Evolutionary conservation across 2,797 vertebrate species (phyloP).

Genomic region (Triplophysa yarkandensis): DNA sequence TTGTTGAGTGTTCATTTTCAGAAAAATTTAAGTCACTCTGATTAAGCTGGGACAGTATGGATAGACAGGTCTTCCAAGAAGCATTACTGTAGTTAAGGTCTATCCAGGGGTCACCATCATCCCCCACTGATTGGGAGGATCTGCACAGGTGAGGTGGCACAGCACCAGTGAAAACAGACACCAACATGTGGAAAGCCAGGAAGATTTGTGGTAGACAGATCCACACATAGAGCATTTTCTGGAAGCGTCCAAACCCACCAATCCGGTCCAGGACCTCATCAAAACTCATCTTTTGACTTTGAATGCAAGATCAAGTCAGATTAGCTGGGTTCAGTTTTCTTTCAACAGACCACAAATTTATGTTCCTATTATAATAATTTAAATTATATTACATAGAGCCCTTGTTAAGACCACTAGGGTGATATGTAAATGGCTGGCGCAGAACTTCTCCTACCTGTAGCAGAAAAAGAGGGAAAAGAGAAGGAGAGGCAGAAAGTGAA

Average conservation of each 20-base stretch:
- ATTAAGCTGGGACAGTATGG: slow-evolving; percentile 54
- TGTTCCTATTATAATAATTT: slow-evolving; percentile 13
- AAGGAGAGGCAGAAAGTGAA: neutral
- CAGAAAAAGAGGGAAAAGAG: neutral
- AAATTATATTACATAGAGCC: neutral
- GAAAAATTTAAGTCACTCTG: slow-evolving; percentile 43
- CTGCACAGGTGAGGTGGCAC: slow-evolving; percentile 70
- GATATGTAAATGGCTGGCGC: slow-evolving; percentile 2
- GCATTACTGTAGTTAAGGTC: slow-evolving; percentile 55
- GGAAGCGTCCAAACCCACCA: slow-evolving; percentile 74
- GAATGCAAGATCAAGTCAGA: slow-evolving; percentile 18
- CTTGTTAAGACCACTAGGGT: neutral
- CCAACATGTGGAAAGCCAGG: slow-evolving; percentile 74
- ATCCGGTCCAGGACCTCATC: slow-evolving; percentile 69
- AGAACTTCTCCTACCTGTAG: slow-evolving; percentile 45
- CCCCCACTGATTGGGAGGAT: slow-evolving; percentile 9
- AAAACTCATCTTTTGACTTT: slow-evolving; percentile 64
- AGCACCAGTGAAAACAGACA: slow-evolving; percentile 72
- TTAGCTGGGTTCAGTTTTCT: neutral
- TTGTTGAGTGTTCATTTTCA: neutral
- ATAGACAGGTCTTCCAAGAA: slow-evolving; percentile 46
- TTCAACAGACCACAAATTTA: neutral
- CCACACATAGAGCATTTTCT: slow-evolving; percentile 74
- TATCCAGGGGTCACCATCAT: neutral
- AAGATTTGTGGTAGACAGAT: slow-evolving; percentile 75